Evolutionary conservation across 2,888 invertebrate genomes (phyloP), one percentile per base, ranked within the genome.

Genomic region (Saturnia japonica): DNA sequence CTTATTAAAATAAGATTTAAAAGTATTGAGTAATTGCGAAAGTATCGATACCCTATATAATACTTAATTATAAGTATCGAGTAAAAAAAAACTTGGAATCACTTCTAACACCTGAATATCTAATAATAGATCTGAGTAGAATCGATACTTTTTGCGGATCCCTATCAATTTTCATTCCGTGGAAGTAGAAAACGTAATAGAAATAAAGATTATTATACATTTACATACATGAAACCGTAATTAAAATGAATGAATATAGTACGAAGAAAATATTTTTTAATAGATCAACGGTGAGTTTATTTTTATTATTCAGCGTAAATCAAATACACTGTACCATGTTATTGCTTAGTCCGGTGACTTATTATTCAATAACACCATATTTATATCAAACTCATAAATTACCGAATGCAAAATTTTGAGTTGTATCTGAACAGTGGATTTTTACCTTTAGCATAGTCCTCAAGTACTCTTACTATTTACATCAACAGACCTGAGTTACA

Each of bases 281-380:
- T 76, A 95, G 94, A 85, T 95, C 95, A 28, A 93, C 94, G 60
- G 95, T 95, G 85, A 90, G 93, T 88, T 43, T 34, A 1, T 47
- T 11, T 51, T 54, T 54, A 54, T 14, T 43, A 9, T 8, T 43
- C 9, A 12, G 43, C 1, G 1, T 43, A 43, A 1, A 43, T 43
- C 14, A 43, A 43, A 12, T 1, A 43, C 43, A 43, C 1, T 34
- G 34, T 34, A 34, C 34, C n/a, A n/a, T n/a, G 45, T 47, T 16
- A 6, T 47, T 19, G 16, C 11, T 9, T 12, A 47, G 16, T 47
- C 7, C 19, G 19, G 19, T 47, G 3, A 45, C 3, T 3, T 4
- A n/a, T 47, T 19, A 47, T 47, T 47, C 19, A 47, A 6, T 47
- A 7, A 43, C 16, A 47, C 19, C 7, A 6, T 19, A n/a, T 19